Percentiles rank a stretch among this genome's conserved stretches.
Evolutionary conservation across 2,113 vertebrate genomes (phyloP).

Genomic region (Rhynchomys soricoides): DNA sequence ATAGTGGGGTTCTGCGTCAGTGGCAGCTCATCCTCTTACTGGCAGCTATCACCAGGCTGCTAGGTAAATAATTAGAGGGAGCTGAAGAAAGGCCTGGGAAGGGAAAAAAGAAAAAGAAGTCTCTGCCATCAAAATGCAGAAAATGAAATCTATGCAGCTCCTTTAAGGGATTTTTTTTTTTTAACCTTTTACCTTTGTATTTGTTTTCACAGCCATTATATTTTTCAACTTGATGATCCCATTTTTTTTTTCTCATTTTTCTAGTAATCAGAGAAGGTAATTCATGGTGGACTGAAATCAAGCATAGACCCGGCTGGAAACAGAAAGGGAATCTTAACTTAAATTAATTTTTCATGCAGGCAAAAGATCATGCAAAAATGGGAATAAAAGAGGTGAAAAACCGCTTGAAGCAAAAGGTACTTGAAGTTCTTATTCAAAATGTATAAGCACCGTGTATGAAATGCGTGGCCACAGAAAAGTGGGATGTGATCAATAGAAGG

Average conservation of each 20-base stretch:
- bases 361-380: slow-evolving; percentile 99
- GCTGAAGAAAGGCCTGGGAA: slow-evolving; percentile 37
- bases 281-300: slow-evolving; percentile 78
- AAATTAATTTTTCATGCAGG: slow-evolving; percentile 91
- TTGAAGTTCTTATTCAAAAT: slow-evolving; percentile 90
- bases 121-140: slow-evolving; percentile 69
- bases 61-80: slow-evolving; percentile 72
- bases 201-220: slow-evolving; percentile 83
- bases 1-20: not conserved
- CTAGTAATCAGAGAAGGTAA: slow-evolving; percentile 83
- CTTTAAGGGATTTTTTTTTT: slow-evolving; percentile 72
- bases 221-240: slow-evolving; percentile 79
- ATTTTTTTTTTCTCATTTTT: slow-evolving; percentile 78
- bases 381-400: slow-evolving; percentile 98
- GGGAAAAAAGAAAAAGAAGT: not conserved
- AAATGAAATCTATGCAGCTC: slow-evolving; percentile 71
- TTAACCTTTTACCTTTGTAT: slow-evolving; percentile 77
- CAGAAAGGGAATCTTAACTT: slow-evolving; percentile 87
- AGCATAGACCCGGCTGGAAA: slow-evolving; percentile 81
- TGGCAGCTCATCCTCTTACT: not conserved
- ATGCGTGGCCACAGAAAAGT: slow-evolving; percentile 85
- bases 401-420: slow-evolving; percentile 94
- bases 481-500: slow-evolving; percentile 89
- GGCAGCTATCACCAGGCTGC: slow-evolving; percentile 28
- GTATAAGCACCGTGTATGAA: slow-evolving; percentile 85